phyloP scores from a whole-genome alignment of 2,113 vertebrate species.

The Nycticorax nycticorax region DNA sequence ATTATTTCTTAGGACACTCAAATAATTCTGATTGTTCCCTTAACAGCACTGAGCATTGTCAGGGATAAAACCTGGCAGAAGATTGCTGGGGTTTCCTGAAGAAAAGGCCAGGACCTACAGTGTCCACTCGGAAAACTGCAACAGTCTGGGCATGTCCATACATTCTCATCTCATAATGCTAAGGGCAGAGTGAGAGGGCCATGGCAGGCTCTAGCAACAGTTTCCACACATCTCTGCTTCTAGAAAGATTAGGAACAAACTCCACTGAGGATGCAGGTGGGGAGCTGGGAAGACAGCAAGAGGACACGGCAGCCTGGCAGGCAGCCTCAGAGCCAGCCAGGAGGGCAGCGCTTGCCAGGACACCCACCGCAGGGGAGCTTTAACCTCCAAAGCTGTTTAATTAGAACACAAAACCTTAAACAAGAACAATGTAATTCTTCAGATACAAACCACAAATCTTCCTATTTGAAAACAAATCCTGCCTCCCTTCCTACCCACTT shows the following conservation, averaged over 20 bases:
- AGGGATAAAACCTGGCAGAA: neutral
- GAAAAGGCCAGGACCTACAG: neutral
- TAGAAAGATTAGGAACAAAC: neutral
- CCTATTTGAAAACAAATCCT: neutral
- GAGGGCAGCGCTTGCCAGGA: neutral
- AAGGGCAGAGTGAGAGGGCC: neutral
- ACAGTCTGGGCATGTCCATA: neutral
- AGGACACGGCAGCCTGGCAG: neutral
- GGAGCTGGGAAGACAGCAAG: neutral
- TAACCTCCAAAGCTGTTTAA: neutral
- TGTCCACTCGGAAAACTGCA: neutral
- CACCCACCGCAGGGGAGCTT: fast-evolving
- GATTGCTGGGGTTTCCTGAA: neutral
- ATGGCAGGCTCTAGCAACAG: neutral
- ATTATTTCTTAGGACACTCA: neutral
- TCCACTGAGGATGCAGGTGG: neutral
- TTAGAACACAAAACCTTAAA: neutral
- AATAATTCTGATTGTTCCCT: neutral
- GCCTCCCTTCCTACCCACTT: neutral
- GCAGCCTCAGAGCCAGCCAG: neutral
- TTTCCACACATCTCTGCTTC: neutral
- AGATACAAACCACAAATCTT: neutral
- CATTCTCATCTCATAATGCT: neutral
- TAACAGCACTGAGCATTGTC: neutral
- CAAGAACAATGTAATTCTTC: neutral